Conservation (phyloP, 2,888 invertebrate genomes). For the Sussaba pulchella region DNA sequence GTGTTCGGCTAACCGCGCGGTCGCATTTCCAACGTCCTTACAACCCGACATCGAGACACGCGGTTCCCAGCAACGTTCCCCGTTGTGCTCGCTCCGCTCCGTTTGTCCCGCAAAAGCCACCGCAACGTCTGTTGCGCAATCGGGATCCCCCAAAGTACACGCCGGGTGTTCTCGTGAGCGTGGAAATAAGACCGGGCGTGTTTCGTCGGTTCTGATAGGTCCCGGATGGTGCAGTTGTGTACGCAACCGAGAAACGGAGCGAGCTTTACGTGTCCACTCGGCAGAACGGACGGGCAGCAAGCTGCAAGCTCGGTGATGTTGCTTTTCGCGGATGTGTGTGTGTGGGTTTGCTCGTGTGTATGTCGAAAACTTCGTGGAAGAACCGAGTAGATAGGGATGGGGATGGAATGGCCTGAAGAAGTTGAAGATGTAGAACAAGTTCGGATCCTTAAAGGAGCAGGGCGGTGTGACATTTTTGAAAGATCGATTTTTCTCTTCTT, state of each 20-base stretch:
- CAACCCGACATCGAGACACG: not conserved
- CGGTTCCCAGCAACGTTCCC: not conserved
- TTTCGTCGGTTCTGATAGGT: slow-evolving; percentile 6
- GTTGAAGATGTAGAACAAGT: not conserved
- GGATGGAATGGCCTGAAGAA: slow-evolving; percentile 6
- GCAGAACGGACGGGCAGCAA: slow-evolving; percentile 12
- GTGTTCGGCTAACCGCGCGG: slow-evolving; percentile 19
- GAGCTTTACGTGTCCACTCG: not conserved
- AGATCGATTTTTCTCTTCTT: too few species aligned
- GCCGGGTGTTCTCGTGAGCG: slow-evolving; percentile 28
- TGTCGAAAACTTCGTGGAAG: slow-evolving; percentile 21
- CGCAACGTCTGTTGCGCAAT: slow-evolving; percentile 14
- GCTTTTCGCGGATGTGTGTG: too few species aligned
- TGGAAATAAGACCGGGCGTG: slow-evolving; percentile 37
- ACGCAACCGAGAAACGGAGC: slow-evolving; percentile 7
- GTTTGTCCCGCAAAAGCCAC: slow-evolving; percentile 10
- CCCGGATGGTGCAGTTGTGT: not conserved
- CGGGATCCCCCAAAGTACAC: not conserved
- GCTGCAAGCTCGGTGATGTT: not conserved
- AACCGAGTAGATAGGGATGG: slow-evolving; percentile 27
- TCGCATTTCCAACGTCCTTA: not conserved
- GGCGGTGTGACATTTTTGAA: too few species aligned
- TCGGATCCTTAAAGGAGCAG: too few species aligned
- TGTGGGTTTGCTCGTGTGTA: slow-evolving; percentile 5
- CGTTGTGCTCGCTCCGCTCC: slow-evolving; percentile 16